Evolutionary conservation across 1,140 invertebrate species (phyloP).

Genomic region (Bombus vancouverensis): DNA sequence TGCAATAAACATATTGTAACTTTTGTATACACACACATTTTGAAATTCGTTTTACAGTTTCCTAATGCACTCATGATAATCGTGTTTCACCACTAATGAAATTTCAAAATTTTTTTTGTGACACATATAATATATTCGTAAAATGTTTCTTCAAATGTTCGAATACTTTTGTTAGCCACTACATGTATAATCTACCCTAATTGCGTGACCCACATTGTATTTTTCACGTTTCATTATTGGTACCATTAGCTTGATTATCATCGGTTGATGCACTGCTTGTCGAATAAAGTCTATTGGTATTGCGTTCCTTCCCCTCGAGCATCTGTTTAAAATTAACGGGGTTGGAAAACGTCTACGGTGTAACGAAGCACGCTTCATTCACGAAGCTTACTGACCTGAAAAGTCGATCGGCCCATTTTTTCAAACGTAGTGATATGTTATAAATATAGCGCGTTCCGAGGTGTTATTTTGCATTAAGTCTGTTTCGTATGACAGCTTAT

Average conservation of each 20-base stretch:
- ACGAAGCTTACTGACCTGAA: constrained; percentile 62
- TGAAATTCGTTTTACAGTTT: too few relatives aligned
- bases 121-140: too few relatives aligned
- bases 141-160: neutral
- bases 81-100: too few relatives aligned
- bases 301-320: constrained; percentile 49
- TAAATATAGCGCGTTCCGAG: constrained; percentile 35
- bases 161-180: neutral
- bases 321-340: constrained; percentile 66
- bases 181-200: neutral
- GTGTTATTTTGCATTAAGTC: constrained; percentile 12
- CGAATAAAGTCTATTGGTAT: constrained; percentile 46
- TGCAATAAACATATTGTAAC: neutral
- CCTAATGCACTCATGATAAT: too few relatives aligned
- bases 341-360: constrained; percentile 44
- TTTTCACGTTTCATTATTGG: neutral
- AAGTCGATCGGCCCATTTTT: constrained; percentile 62
- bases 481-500: neutral
- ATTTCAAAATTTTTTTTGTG: too few relatives aligned
- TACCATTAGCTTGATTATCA: constrained; percentile 35
- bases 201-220: neutral
- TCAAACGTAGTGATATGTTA: constrained; percentile 51
- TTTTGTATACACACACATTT: too few relatives aligned
- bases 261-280: constrained; percentile 31
- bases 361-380: constrained; percentile 58